Evolutionary conservation across 2,113 vertebrate genomes (phyloP).

Genomic region (Onychostruthus taczanowskii): DNA sequence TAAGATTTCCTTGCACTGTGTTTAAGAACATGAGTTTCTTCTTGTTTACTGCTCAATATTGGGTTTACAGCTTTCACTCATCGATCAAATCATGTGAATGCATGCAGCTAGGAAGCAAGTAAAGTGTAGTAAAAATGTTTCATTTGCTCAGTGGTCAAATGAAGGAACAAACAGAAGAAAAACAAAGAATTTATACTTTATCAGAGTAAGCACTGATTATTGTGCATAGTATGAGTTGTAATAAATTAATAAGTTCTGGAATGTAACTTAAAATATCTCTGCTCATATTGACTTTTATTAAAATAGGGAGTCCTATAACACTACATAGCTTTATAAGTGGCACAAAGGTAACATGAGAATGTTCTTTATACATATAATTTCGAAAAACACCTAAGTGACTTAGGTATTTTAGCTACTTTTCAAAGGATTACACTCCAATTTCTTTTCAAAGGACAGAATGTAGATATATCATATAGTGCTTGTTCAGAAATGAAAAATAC

Average conservation of each 20-base stretch:
- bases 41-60: constrained; percentile 30
- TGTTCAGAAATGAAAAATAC: background rate
- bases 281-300: constrained; percentile 34
- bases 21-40: constrained; percentile 20
- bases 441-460: background rate
- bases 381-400: constrained; percentile 38
- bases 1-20: constrained; percentile 13
- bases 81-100: constrained; percentile 35
- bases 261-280: constrained; percentile 58
- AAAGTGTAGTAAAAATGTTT: background rate
- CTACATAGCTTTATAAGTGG: constrained; percentile 35
- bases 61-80: constrained; percentile 48
- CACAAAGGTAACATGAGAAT: constrained; percentile 11
- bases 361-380: background rate
- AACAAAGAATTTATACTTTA: background rate
- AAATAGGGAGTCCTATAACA: constrained; percentile 4
- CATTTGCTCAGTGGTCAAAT: constrained; percentile 19
- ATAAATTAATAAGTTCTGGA: constrained; percentile 41
- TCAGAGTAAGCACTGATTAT: constrained; percentile 39
- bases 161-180: constrained; percentile 28
- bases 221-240: constrained; percentile 51
- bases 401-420: constrained; percentile 31
- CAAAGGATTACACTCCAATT: background rate
- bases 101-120: background rate
- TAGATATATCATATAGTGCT: background rate